phyloP scores from a whole-genome alignment of 2,113 vertebrate genomes.

The Hippocampus guttulatus region DNA sequence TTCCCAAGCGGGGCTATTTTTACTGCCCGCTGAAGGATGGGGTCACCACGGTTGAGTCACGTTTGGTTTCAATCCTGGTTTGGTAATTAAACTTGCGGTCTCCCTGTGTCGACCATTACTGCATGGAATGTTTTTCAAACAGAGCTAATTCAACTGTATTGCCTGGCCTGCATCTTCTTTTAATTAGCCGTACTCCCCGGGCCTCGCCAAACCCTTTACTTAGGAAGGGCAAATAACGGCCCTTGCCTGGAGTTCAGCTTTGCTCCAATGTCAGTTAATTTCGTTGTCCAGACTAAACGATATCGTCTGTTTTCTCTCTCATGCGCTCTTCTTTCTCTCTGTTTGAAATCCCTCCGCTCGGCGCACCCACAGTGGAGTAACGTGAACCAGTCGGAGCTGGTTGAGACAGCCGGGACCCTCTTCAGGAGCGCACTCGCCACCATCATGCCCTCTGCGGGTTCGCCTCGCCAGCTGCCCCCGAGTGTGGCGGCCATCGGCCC shows the following conservation, averaged over 20 bases:
- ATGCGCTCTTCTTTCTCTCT: slow-evolving; percentile 20
- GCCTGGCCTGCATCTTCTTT: slow-evolving; percentile 69
- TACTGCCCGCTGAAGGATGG: slow-evolving; percentile 62
- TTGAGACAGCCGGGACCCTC: slow-evolving; percentile 80
- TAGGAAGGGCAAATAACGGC: slow-evolving; percentile 40
- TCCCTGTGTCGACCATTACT: slow-evolving; percentile 71
- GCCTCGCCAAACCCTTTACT: slow-evolving; percentile 62
- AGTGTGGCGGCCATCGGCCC: slow-evolving; percentile 82
- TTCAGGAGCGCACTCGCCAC: slow-evolving; percentile 77
- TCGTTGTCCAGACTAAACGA: slow-evolving; percentile 52
- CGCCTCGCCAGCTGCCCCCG: slow-evolving; percentile 88
- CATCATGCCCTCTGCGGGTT: slow-evolving; percentile 81
- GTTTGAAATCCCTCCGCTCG: slow-evolving; percentile 22
- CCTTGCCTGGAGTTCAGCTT: slow-evolving; percentile 54
- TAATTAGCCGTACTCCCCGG: slow-evolving; percentile 60
- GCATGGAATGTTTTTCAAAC: slow-evolving; percentile 75
- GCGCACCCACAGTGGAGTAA: slow-evolving; percentile 84
- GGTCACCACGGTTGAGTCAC: slow-evolving; percentile 73
- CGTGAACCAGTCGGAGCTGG: slow-evolving; percentile 86
- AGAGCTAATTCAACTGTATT: slow-evolving; percentile 63
- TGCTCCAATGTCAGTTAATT: slow-evolving; percentile 57
- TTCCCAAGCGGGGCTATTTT: slow-evolving; percentile 76
- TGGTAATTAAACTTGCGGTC: slow-evolving; percentile 76
- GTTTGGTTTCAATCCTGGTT: slow-evolving; percentile 69
- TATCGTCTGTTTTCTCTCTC: slow-evolving; percentile 47